Conservation (phyloP, 2,797 vertebrate species). For the Mormyrus proboscirostris region DNA sequence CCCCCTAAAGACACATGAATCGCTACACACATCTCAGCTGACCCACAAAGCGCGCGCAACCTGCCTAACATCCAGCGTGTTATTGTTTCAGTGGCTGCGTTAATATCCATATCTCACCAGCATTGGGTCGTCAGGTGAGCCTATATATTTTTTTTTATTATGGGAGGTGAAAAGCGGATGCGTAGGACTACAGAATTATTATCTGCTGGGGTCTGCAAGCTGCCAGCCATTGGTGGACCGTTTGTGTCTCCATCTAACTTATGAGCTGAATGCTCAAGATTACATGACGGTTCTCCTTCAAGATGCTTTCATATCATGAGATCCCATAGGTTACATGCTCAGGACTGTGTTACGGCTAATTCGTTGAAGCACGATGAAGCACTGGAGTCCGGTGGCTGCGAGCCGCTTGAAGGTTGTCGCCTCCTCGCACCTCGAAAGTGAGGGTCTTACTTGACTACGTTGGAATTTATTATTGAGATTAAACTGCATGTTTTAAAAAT, state of each 20-base stretch:
- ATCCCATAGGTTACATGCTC: neutral
- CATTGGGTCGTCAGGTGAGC: neutral
- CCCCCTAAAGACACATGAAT: neutral
- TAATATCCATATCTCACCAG: neutral
- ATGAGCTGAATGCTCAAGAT: neutral
- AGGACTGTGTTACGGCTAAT: neutral
- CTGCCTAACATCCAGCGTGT: neutral
- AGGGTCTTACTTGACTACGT: neutral
- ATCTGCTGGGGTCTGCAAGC: neutral
- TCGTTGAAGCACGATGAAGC: neutral
- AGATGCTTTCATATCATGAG: neutral
- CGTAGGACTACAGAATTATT: neutral
- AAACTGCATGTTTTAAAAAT: neutral
- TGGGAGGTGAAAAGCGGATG: neutral
- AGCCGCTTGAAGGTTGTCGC: neutral
- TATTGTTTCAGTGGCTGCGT: neutral
- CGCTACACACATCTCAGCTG: neutral
- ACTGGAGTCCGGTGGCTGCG: too few species aligned
- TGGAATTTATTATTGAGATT: neutral
- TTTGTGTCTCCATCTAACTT: neutral
- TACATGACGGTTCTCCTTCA: neutral
- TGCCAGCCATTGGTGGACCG: neutral
- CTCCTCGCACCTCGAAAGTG: neutral
- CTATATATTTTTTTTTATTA: conserved; percentile 3
- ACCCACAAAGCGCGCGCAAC: neutral